These are phyloP conservation scores for Scytalopus superciliaris DNA, from an alignment of 2,113 vertebrate genomes.

Conservation along the genomic window DNA sequence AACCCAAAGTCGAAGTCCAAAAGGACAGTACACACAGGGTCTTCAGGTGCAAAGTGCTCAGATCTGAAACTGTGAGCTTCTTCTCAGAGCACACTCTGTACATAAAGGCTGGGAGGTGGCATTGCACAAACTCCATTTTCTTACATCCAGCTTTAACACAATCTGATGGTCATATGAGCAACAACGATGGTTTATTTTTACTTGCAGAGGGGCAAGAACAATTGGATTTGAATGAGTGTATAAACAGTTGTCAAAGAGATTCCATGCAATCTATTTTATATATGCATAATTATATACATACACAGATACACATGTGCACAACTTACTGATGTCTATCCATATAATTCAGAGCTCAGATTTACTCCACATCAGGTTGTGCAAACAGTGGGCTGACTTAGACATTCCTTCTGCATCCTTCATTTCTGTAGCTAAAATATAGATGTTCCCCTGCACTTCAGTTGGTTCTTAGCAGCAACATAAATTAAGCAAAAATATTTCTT, in stretches of 20 bases:
- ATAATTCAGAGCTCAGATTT: neutral
- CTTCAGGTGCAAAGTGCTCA: neutral
- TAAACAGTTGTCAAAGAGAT: neutral
- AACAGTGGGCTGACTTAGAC: neutral
- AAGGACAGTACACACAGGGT: neutral
- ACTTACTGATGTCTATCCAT: neutral
- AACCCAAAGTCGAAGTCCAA: neutral
- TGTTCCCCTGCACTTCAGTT: neutral
- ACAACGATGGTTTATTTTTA: neutral
- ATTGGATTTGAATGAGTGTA: neutral
- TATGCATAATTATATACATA: neutral
- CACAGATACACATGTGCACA: neutral
- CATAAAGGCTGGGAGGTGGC: neutral
- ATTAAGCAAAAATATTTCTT: neutral
- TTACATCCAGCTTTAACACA: neutral
- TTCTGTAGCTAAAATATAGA: neutral
- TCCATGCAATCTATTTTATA: neutral
- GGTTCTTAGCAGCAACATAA: neutral
- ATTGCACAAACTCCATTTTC: neutral
- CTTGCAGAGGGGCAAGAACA: neutral
- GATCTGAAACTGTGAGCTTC: neutral
- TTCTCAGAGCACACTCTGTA: neutral
- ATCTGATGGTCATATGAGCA: neutral
- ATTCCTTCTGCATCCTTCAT: neutral
- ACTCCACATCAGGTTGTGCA: neutral